Evolutionary conservation across 1,140 invertebrate genomes (phyloP).

Genomic region (Vollenhovia emeryi): DNA sequence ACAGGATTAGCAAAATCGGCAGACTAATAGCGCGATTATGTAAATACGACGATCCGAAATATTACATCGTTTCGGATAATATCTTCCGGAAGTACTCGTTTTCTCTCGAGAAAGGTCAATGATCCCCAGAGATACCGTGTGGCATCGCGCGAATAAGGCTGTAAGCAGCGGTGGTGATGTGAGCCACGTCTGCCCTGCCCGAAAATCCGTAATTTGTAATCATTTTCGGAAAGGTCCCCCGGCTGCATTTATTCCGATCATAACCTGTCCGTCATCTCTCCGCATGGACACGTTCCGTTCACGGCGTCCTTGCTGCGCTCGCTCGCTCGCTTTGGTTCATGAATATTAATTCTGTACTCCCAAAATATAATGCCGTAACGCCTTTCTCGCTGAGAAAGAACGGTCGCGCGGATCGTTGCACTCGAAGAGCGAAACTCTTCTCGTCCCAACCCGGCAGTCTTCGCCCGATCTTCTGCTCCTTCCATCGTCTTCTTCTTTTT

Average conservation of each 20-base stretch:
- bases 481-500: constrained; percentile 68
- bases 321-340: constrained; percentile 66
- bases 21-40: constrained; percentile 27
- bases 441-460: constrained; percentile 9
- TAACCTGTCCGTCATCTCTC: constrained; percentile 60
- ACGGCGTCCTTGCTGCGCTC: neutral
- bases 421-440: constrained; percentile 5
- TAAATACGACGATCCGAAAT: constrained; percentile 3
- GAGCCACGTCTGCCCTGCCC: constrained; percentile 54
- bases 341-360: constrained; percentile 77
- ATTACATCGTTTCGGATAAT: constrained; percentile 32
- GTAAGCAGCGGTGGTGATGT: constrained; percentile 33
- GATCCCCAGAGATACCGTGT: constrained; percentile 64
- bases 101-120: constrained; percentile 58
- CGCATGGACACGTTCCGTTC: constrained; percentile 8
- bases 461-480: constrained; percentile 35
- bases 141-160: constrained; percentile 43
- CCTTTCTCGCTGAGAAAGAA: constrained; percentile 65
- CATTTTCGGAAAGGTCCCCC: constrained; percentile 70
- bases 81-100: constrained; percentile 31
- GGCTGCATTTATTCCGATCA: constrained; percentile 53
- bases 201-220: constrained; percentile 78
- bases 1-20: neutral
- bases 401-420: constrained; percentile 56
- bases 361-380: constrained; percentile 76